A percentile compares a stretch with the other conserved stretches of the same genome.
Evolutionary conservation across 2,888 invertebrate species (phyloP).

Genomic region (Zele albiditarsus): DNA sequence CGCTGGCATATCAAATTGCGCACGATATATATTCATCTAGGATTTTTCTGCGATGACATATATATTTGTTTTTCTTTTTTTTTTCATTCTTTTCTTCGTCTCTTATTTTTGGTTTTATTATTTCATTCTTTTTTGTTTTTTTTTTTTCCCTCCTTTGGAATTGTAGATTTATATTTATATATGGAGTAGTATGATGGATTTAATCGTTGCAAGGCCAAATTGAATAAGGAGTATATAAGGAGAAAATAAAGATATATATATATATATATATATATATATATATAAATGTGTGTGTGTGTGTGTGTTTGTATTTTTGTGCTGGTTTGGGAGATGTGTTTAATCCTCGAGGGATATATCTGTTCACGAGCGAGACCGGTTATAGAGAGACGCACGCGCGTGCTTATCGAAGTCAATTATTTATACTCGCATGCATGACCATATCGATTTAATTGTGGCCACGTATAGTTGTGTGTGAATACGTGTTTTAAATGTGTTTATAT

Average conservation of each 20-base stretch:
- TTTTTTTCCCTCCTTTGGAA: conserved; percentile 13
- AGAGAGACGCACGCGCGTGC: conserved; percentile 22
- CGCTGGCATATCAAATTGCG: conserved; percentile 40
- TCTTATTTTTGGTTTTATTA: conserved; percentile 3
- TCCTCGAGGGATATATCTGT: conserved; percentile 23
- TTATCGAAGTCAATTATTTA: conserved; percentile 34
- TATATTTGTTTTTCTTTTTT: conserved; percentile 8
- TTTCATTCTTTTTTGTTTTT: conserved; percentile 28
- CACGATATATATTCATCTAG: neutral
- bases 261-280: conserved; percentile 22
- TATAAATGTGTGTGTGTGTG: no score
- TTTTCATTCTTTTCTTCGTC: neutral
- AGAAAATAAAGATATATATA: conserved; percentile 23
- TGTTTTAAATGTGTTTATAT: neutral
- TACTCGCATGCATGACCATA: conserved; percentile 26
- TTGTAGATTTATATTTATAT: neutral
- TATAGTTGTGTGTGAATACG: neutral
- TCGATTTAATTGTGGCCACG: conserved; percentile 25
- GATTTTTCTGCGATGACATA: conserved; percentile 15
- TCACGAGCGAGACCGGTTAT: conserved; percentile 22
- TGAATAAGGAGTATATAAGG: neutral
- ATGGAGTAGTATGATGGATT: neutral
- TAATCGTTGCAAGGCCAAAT: conserved; percentile 6
- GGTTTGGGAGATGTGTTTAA: conserved; percentile 17
- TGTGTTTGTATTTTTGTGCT: neutral